Evolutionary conservation across 1,140 invertebrate genomes (phyloP), one percentile per base, ranked within the genome.

Genomic region (Neodiprion pinetum): DNA sequence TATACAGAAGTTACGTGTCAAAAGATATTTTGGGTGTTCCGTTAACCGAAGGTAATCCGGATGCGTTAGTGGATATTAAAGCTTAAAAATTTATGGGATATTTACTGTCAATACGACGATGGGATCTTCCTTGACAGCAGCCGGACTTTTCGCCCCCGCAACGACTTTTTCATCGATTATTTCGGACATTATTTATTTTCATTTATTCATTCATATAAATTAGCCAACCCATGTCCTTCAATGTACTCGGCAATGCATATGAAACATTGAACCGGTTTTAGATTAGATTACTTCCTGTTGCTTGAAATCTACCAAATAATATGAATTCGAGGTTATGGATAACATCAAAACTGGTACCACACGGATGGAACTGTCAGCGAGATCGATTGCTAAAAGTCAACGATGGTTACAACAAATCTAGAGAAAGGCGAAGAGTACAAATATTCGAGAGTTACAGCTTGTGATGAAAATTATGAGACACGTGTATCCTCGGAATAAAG

Each of bases 81-180:
- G 9, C n/a, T 4, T 61, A 12, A 40, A 40, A 40, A 40, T 40
- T 40, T 40, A 49, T 49, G 53, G 21, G 71, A 47, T 72, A 77
- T 76, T 8, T 82, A 87, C 87, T 75, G 86, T 87, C 48, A 89
- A 78, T 48, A 84, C 83, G 75, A 89, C 80, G 76, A 89, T 88
- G 2, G 87, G 88, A 81, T 89, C 86, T 76, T 89, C 85, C 74
- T 87, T 89, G 10, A 88, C 72, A 72, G 82, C 78, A 76, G 82
- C 85, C 17, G 84, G 78, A 75, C 82, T 80, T 72, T 88, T 84
- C 9, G 85, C 87, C 74, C 86, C 84, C n/a, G 84, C 88, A 71
- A 89, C 88, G 48, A 89, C 78, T 75, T 89, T 89, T 28, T 89
- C 88, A 74, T 89, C 88, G 74, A 89, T 89, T 71, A 84, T 83